phyloP scores from a whole-genome alignment of 1,140 invertebrate species.

The Eciton burchellii region DNA sequence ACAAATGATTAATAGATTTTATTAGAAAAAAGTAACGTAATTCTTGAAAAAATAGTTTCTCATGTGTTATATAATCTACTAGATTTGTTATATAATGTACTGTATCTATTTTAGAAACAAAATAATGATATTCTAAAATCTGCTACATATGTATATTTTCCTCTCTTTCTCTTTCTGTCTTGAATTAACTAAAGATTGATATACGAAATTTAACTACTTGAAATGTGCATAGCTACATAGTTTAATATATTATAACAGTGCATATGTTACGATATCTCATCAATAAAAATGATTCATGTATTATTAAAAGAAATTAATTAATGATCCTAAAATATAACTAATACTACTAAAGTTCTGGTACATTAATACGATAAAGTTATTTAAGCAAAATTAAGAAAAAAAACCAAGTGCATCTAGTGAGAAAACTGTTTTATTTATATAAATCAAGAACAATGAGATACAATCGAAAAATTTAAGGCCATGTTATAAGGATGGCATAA shows the following conservation, averaged over 20 bases:
- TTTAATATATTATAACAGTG: not conserved
- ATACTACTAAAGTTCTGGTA: constrained; percentile 38
- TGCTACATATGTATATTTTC: too few relatives aligned
- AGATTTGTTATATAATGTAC: too few relatives aligned
- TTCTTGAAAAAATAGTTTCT: not conserved
- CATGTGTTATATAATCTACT: too few relatives aligned
- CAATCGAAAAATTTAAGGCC: constrained; percentile 49
- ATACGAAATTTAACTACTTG: not conserved
- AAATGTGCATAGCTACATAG: not conserved
- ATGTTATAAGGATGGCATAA: constrained; percentile 53
- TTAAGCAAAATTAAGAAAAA: constrained; percentile 74
- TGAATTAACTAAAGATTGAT: not conserved
- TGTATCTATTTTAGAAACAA: constrained; percentile 19
- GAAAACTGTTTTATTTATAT: constrained; percentile 77
- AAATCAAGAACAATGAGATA: constrained; percentile 68
- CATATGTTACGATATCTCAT: constrained; percentile 16
- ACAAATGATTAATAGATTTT: constrained; percentile 34
- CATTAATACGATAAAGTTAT: constrained; percentile 39
- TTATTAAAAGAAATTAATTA: constrained; percentile 17
- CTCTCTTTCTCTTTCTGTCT: too few relatives aligned
- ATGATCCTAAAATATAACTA: constrained; percentile 32
- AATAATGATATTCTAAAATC: too few relatives aligned
- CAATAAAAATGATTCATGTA: constrained; percentile 11
- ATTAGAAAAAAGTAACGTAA: constrained; percentile 8
- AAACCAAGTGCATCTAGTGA: constrained; percentile 79